Conservation (phyloP, 2,113 vertebrate species). For the Promerops cafer region DNA sequence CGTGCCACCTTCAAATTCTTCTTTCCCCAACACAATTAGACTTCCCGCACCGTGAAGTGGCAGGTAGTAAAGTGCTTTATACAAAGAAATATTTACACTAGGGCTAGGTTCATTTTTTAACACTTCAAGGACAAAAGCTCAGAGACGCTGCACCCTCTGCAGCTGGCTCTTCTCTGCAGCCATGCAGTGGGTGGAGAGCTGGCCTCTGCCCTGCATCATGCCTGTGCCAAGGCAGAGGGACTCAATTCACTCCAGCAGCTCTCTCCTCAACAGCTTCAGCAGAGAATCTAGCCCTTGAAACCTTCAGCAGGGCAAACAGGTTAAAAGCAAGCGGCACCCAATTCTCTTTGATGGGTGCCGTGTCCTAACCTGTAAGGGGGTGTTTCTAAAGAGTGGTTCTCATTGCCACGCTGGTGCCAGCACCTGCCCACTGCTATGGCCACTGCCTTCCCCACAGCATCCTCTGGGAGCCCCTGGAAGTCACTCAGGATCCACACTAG, state of each 20-base stretch:
- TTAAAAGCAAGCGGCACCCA: background rate
- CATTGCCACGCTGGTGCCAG: background rate
- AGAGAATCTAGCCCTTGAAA: background rate
- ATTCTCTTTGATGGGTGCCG: background rate
- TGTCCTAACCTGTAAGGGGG: background rate
- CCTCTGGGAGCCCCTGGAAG: background rate
- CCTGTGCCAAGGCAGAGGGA: background rate
- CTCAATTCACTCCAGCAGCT: background rate
- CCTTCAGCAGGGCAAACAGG: background rate
- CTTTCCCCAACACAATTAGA: constrained; percentile 49
- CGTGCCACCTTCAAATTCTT: background rate
- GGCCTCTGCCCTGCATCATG: accelerated
- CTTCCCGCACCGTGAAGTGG: constrained; percentile 32
- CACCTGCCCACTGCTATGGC: background rate
- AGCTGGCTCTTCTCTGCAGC: background rate
- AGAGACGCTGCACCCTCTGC: background rate
- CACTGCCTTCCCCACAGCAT: background rate
- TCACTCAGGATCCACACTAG: background rate
- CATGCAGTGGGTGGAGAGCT: background rate
- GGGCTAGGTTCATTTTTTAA: constrained; percentile 39
- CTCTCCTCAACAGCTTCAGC: background rate
- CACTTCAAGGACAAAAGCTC: constrained; percentile 47
- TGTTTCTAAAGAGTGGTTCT: background rate
- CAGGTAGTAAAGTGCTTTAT: constrained; percentile 88
- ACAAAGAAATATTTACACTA: constrained; percentile 69